Conservation (phyloP, 2,888 invertebrate genomes). For the Dendrolimus houi region DNA sequence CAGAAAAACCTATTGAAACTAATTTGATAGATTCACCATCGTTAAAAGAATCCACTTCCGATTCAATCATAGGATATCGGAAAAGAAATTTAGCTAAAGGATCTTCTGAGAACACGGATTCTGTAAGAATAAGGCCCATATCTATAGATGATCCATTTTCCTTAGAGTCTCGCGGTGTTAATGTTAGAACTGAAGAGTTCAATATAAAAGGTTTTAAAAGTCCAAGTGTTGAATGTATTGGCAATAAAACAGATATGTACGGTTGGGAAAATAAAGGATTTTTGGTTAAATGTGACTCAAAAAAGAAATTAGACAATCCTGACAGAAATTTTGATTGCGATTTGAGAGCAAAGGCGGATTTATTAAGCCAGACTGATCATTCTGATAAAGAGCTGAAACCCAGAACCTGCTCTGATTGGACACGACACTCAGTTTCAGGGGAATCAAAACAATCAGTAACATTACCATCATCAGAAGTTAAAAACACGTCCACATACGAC, state of each 20-base stretch:
- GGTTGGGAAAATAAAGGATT: constrained; percentile 75
- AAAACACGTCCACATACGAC: constrained; percentile 48
- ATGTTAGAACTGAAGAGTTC: constrained; percentile 28
- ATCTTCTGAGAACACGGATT: constrained; percentile 41
- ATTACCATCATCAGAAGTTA: constrained; percentile 46
- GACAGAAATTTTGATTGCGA: constrained; percentile 31
- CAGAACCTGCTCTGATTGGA: constrained; percentile 37
- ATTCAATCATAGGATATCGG: constrained; percentile 58
- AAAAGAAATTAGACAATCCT: constrained; percentile 30
- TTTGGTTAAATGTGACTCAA: constrained; percentile 51
- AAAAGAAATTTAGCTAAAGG: constrained; percentile 38
- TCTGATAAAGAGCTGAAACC: constrained; percentile 28
- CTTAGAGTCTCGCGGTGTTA: constrained; percentile 40
- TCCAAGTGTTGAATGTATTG: constrained; percentile 56
- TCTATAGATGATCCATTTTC: constrained; percentile 69
- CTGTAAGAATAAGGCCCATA: constrained; percentile 56
- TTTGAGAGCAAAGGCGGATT: constrained; percentile 33
- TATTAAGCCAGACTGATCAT: constrained; percentile 25
- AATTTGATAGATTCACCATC: constrained; percentile 49
- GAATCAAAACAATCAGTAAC: constrained; percentile 53
- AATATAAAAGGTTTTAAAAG: constrained; percentile 45
- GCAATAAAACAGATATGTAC: constrained; percentile 65
- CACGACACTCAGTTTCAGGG: constrained; percentile 52
- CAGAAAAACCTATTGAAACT: constrained; percentile 31
- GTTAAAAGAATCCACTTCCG: constrained; percentile 64